Base-by-base conservation (phyloP, 2,888 invertebrate genomes). In the Orthosia gothica region DNA sequence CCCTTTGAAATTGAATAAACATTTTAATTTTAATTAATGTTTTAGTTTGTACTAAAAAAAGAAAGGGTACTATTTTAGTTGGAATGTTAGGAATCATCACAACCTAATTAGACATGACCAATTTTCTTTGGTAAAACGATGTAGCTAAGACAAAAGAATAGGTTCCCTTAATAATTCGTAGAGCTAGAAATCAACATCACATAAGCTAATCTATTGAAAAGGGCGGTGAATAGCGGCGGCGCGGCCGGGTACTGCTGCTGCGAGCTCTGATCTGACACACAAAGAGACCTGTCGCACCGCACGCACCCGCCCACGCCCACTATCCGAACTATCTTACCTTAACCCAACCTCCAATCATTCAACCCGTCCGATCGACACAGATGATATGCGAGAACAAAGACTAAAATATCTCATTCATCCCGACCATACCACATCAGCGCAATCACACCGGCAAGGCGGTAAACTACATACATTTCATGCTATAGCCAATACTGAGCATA, bases 341-440 rank as follows among this genome's bases (percentile, higher is more conserved):
- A 76, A 78, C 73, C 32, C 55, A 76, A 64, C 74, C 69, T 66
- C 76, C 73, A 76, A 87, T 87, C 71, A 68, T 84, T 74, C 63
- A 87, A 81, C 72, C 57, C 66, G 23, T 65, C 69, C 67, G 61
- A 81, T 83, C 69, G 52, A 76, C 75, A 62, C 70, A 69, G 64
- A 63, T 74, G 70, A 72, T 68, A 76, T 66, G 20, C 40, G 47
- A 64, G 79, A 82, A 82, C 77, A 82, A 82, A 81, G 73, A 52
- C 61, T 52, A 70, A 72, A 63, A 73, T 57, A 55, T 66, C 70
- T 62, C 72, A 82, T 73, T 76, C 70, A 81, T 70, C 47, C 52
- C 16, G 45, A 50, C 77, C 73, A 70, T 61, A 64, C 45, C 45
- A 61, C 59, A 61, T 45, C 40, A 40, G 18, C 26, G 23, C 68